These are phyloP conservation scores for Neotragus moschatus DNA, from an alignment of 2,113 vertebrate genomes.

Conservation along the genomic window DNA sequence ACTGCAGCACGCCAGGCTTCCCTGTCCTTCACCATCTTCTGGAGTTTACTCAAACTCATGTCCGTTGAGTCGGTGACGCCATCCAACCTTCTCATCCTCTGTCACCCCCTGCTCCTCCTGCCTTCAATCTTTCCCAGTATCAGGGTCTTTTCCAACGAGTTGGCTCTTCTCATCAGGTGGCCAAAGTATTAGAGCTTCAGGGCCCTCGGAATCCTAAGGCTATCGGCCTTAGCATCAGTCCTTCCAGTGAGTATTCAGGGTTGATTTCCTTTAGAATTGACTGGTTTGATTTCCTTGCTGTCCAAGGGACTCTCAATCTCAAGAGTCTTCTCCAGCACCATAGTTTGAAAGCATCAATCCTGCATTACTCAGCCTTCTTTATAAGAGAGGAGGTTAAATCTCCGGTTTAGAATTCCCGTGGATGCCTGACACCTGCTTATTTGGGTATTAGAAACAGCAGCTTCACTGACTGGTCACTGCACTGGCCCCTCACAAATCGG, in stretches of 20 bases:
- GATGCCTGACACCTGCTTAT: constrained; percentile 36
- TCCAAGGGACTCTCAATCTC: not conserved
- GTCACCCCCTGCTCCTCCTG: not conserved
- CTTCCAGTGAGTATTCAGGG: not conserved
- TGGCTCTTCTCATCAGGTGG: not conserved
- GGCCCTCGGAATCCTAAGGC: no score
- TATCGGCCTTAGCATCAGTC: not conserved
- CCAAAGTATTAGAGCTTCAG: not conserved
- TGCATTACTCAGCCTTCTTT: not conserved
- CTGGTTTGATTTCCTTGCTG: not conserved
- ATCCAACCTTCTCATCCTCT: not conserved
- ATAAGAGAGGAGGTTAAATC: not conserved
- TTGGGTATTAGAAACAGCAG: constrained; percentile 10
- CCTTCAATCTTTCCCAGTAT: not conserved
- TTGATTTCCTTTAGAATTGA: not conserved
- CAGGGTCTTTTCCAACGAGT: not conserved
- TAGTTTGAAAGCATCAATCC: not conserved
- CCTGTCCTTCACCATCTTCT: not conserved
- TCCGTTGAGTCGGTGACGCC: not conserved
- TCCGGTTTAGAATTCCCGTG: not conserved
- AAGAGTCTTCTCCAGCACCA: not conserved
- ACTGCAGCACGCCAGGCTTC: not conserved
- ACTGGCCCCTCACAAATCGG: not conserved
- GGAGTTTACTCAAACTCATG: not conserved
- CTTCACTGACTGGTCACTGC: constrained; percentile 20